Evolutionary conservation across 2,888 invertebrate genomes (phyloP).

Genomic region (Drosophila emarginata): DNA sequence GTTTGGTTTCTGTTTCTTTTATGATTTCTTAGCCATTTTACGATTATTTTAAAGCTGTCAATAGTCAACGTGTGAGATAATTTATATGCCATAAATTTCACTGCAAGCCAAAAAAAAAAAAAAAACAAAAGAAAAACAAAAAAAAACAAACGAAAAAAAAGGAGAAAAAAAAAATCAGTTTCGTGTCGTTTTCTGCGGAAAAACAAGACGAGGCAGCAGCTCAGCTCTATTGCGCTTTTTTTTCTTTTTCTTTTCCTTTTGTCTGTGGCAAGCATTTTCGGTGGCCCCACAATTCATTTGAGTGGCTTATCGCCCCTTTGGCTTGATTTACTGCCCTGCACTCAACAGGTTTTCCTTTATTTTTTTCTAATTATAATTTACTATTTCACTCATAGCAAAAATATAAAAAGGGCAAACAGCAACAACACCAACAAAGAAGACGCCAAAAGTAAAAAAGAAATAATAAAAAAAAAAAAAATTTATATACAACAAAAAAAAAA

Average conservation of each 20-base stretch:
- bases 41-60: conserved; percentile 79
- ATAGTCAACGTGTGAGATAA: conserved; percentile 79
- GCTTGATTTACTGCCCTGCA: conserved; percentile 71
- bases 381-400: conserved; percentile 31
- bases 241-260: conserved; percentile 14
- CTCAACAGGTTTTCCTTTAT: conserved; percentile 57
- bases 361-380: conserved; percentile 58
- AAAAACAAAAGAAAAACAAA: neutral
- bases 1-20: conserved; percentile 53
- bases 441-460: neutral
- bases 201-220: conserved; percentile 6
- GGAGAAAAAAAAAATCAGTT: conserved; percentile 4
- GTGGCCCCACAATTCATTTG: conserved; percentile 65
- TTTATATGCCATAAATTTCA: conserved; percentile 79
- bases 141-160: neutral
- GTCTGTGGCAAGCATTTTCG: conserved; percentile 49
- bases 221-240: neutral
- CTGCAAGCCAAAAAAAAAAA: conserved; percentile 49
- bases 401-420: neutral
- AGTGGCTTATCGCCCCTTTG: conserved; percentile 74
- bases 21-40: conserved; percentile 76
- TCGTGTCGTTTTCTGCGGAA: conserved; percentile 22
- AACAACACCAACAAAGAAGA: neutral
- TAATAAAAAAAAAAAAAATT: neutral
- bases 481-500: neutral